Evolutionary conservation across 2,888 invertebrate species (phyloP).

Genomic region (Polydesmus complanatus): DNA sequence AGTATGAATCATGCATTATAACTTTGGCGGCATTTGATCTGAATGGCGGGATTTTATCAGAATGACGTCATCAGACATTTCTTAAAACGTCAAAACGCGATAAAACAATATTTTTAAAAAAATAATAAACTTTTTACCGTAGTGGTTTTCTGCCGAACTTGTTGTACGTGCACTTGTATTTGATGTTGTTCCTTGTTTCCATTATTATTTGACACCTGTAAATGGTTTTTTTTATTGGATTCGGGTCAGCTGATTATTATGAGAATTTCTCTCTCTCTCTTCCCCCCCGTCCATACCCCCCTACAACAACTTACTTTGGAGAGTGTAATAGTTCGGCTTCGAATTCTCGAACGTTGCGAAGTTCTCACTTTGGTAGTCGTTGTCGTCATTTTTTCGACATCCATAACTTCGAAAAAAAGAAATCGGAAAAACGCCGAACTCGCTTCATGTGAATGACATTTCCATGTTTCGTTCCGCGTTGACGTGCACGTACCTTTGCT

Average conservation of each 20-base stretch:
- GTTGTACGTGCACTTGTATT: not conserved
- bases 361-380: too few species aligned
- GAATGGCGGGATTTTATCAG: too few species aligned
- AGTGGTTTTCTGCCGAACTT: not conserved
- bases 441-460: not conserved
- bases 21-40: too few species aligned
- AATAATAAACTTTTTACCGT: not conserved
- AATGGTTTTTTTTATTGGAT: too few species aligned
- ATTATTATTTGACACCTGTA: not conserved
- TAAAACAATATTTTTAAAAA: not conserved
- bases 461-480: too few species aligned
- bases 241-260: too few species aligned
- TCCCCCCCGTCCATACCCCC: too few species aligned
- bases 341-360: not conserved
- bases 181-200: not conserved
- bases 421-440: not conserved
- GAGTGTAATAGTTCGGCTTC: not conserved
- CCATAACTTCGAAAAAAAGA: not conserved
- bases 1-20: not conserved
- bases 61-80: too few species aligned
- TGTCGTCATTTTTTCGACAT: not conserved
- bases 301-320: not conserved
- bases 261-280: too few species aligned
- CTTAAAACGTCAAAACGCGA: too few species aligned
- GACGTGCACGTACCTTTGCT: too few species aligned